phyloP scores from a whole-genome alignment of 2,888 invertebrate genomes.

The Habrosyne pyritoides region DNA sequence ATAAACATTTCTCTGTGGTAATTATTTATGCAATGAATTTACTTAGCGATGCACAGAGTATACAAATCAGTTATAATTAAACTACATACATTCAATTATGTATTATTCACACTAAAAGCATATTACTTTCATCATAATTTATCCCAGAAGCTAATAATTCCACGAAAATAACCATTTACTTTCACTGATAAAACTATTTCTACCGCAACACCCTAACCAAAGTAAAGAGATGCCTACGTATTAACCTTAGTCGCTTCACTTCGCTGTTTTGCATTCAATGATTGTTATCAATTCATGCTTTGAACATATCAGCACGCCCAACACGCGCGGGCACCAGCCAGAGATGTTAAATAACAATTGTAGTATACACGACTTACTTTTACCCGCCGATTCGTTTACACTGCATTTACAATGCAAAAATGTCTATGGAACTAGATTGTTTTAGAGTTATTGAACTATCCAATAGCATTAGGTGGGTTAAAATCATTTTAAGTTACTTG shows the following conservation, averaged over 20 bases:
- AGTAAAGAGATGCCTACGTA: not conserved
- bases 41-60: no score
- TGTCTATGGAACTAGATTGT: not conserved
- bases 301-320: conserved; percentile 30
- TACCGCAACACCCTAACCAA: not conserved
- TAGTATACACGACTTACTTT: conserved; percentile 5
- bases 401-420: not conserved
- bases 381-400: not conserved
- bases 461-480: no score
- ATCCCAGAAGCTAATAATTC: no score
- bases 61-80: no score
- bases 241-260: not conserved
- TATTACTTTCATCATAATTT: no score
- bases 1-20: not conserved
- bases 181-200: not conserved
- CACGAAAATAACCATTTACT: not conserved
- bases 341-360: not conserved
- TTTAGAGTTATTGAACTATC: not conserved
- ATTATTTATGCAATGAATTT: not conserved
- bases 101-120: no score
- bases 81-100: no score
- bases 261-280: conserved; percentile 51
- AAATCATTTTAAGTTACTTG: no score
- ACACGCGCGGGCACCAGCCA: conserved; percentile 3
- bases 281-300: conserved; percentile 43